Evolutionary conservation across 2,797 vertebrate species (phyloP), one percentile per base, ranked within the genome.

Genomic region (Schizopygopsis pylzovi): DNA sequence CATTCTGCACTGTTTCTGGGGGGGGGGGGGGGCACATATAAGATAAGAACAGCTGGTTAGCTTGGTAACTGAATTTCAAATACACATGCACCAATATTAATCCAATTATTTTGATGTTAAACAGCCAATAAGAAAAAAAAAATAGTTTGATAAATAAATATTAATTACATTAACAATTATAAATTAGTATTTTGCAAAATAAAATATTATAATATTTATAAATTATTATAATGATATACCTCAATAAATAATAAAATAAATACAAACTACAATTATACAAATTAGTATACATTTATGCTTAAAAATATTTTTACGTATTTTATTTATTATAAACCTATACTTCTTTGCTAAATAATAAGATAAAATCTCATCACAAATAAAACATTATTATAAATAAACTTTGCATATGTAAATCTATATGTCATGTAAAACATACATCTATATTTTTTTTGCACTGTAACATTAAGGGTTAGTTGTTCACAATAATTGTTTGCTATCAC

Each of bases 1-100:
- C 79, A 82, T 70, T 63, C 72, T 87, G 75, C 54, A 52, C 20
- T 75, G 67, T 56, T 33, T 73, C 22, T 68, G 43, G 4, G 16
- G 16, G 41, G 28, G 28, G 28, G 28, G 28, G 28, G 28, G 2
- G 2, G 33, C 33, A 16, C 4, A 41, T 7, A 33, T 6, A 39
- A 56, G 49, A 77, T 56, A 56, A 39, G 28, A 76, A 37, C 11
- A 54, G 72, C 16, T 52, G 47, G 28, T 5, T 54, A 28, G 49
- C 5, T 37, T 49, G 28, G 16, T 39, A 33, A 37, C 11, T 56
- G 20, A 6, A 54, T 54, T 37, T 76, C 5, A 75, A 75, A 75
- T 13, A 22, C 4, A 6, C 25, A 39, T 37, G 49, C 49, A 76
- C 49, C 47, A 54, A 37, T 22, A 22, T 37, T 22, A 22, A 15